Percentiles rank a stretch among this genome's conserved stretches.
Evolutionary conservation across 2,113 vertebrate species (phyloP).

Genomic region (Lophura nycthemera): DNA sequence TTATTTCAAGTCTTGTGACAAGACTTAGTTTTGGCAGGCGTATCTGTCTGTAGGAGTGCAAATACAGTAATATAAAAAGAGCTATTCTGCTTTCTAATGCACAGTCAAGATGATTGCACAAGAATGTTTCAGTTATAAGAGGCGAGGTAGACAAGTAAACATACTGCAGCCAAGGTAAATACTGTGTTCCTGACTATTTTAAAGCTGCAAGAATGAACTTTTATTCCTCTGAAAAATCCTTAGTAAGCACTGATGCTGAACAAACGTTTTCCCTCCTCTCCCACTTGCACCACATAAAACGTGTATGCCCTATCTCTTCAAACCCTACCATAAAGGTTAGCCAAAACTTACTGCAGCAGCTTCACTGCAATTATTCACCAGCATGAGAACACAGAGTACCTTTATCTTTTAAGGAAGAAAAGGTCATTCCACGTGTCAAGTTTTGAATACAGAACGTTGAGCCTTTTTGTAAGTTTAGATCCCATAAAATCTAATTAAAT

Average conservation of each 20-base stretch:
- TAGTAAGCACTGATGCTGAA: constrained; percentile 35
- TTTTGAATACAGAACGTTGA: constrained; percentile 54
- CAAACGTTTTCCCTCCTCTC: neutral
- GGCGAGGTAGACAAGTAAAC: neutral
- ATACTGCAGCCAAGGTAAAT: constrained; percentile 24
- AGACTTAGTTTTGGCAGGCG: neutral
- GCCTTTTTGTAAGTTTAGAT: constrained; percentile 56
- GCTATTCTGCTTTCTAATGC: neutral
- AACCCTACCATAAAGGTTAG: constrained; percentile 55
- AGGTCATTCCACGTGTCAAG: constrained; percentile 32
- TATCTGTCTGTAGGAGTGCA: neutral
- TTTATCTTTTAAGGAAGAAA: constrained; percentile 62
- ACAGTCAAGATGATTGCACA: neutral
- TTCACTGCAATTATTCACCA: constrained; percentile 59
- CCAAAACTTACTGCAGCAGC: constrained; percentile 56
- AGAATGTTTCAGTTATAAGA: neutral
- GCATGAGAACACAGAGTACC: constrained; percentile 57
- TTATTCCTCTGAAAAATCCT: constrained; percentile 44
- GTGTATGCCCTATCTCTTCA: constrained; percentile 31
- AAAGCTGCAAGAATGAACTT: constrained; percentile 19
- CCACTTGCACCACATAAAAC: constrained; percentile 45
- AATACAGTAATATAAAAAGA: neutral
- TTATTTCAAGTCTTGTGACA: neutral
- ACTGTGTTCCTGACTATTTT: neutral
- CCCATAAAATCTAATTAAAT: constrained; percentile 72